Evolutionary conservation across 2,888 invertebrate species (phyloP), one percentile per base, ranked within the genome.

Genomic region (Melinaea marsaeus): DNA sequence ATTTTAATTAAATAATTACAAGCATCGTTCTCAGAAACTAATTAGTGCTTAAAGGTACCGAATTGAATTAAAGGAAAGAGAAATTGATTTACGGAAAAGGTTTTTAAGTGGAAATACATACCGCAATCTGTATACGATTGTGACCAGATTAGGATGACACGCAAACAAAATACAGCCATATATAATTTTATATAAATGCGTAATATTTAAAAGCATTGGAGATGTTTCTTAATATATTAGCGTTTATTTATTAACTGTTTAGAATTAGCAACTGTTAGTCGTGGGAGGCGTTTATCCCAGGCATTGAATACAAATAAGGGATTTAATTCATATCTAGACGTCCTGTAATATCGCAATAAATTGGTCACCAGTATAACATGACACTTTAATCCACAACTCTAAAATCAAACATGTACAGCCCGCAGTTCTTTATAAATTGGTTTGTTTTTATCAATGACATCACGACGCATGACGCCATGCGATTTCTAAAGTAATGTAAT

Each of bases 401-500:
- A 69, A 64, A 58, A 56, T 58, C 11, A 58, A 32, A 55, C n/a
- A 48, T 60, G 42, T 42, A 37, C 42, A 9, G 42, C 11, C 3
- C 42, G 6, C 11, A 11, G 68, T 65, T 78, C 81, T 74, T 69
- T 59, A 69, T 77, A 76, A 61, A 74, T 57, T 81, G 80, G 83
- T 66, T 57, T 57, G n/a, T 45, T 62, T 75, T 83, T 86, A 85
- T 87, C 85, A 74, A 73, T 66, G 67, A 71, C 83, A 82, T 81
- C 79, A 69, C 77, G 80, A 80, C 78, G 77, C 75, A 2, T 42
- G 42, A 9, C 42, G 42, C 42, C 7, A 85, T 84, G 87, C 85
- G 84, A 87, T 86, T 84, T 78, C 78, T 75, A 77, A 74, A 78
- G 87, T 85, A 86, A 87, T 81, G 84, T 85, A 84, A 87, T 88